Evolutionary conservation across 2,113 vertebrate genomes (phyloP).

Genomic region (Rhineura floridana): DNA sequence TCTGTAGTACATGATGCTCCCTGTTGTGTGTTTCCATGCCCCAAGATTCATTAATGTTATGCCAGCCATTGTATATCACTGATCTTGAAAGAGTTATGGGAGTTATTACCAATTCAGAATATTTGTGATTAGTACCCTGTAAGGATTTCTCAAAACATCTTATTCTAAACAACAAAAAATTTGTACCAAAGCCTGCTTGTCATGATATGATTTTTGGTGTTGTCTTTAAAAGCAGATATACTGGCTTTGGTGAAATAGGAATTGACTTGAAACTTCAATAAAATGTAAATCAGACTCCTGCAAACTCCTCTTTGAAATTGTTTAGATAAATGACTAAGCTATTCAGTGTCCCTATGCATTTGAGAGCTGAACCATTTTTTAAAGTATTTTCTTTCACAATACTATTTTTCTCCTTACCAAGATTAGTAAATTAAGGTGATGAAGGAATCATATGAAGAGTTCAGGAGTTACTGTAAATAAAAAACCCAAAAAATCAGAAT

Average conservation of each 20-base stretch:
- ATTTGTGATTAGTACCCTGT: background rate
- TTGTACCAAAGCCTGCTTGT: background rate
- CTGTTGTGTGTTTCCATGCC: background rate
- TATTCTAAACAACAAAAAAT: background rate
- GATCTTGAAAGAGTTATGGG: background rate
- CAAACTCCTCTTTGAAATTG: background rate
- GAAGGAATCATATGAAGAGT: background rate
- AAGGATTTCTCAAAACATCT: background rate
- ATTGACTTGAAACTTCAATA: background rate
- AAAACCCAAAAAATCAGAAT: background rate
- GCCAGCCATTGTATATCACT: background rate
- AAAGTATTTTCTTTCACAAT: background rate
- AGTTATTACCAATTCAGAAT: background rate
- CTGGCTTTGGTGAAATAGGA: background rate
- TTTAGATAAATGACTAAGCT: background rate
- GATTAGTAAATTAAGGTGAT: background rate
- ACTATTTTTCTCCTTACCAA: background rate
- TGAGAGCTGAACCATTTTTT: background rate
- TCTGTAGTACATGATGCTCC: background rate
- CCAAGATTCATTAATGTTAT: background rate
- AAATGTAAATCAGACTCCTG: background rate
- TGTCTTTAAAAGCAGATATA: background rate
- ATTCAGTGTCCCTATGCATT: background rate
- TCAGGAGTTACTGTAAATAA: constrained; percentile 9
- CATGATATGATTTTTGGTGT: background rate